These are phyloP conservation scores for Sarotherodon lohbergeri DNA, from an alignment of 2,113 vertebrate species.

Conservation along the genomic window DNA sequence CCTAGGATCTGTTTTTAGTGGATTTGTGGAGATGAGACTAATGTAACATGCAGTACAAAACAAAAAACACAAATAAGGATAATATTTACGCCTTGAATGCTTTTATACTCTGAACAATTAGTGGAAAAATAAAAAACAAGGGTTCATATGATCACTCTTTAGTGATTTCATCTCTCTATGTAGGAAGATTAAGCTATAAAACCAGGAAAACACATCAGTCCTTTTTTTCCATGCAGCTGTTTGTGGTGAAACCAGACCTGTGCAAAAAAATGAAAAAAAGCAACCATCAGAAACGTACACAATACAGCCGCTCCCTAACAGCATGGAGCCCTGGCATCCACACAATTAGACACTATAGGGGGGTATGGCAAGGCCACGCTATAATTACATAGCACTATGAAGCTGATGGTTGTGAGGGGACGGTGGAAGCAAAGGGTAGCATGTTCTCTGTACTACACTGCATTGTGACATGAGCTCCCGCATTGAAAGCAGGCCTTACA, in stretches of 20 bases:
- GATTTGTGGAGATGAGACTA: background rate
- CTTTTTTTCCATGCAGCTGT: background rate
- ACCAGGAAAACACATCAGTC: background rate
- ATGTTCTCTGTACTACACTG: background rate
- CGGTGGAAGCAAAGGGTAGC: background rate
- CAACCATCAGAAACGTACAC: slow-evolving; percentile 35
- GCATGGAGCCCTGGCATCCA: slow-evolving; percentile 29
- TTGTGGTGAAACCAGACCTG: background rate
- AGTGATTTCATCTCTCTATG: background rate
- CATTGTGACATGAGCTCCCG: slow-evolving; percentile 15
- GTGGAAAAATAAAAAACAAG: background rate
- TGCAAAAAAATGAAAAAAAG: background rate
- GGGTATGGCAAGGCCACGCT: slow-evolving; percentile 34
- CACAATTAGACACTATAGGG: slow-evolving; percentile 50
- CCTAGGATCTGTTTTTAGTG: accelerated
- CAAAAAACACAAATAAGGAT: background rate
- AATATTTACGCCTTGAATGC: background rate
- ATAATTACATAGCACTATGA: slow-evolving; percentile 53
- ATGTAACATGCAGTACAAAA: background rate
- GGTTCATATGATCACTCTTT: background rate
- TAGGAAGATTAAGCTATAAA: background rate
- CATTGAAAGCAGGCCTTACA: background rate
- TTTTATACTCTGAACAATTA: background rate
- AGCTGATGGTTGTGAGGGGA: background rate
- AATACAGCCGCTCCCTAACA: slow-evolving; percentile 24